These are phyloP conservation scores for Craterocephalus amniculus DNA, from an alignment of 2,797 vertebrate species.

Conservation along the genomic window DNA sequence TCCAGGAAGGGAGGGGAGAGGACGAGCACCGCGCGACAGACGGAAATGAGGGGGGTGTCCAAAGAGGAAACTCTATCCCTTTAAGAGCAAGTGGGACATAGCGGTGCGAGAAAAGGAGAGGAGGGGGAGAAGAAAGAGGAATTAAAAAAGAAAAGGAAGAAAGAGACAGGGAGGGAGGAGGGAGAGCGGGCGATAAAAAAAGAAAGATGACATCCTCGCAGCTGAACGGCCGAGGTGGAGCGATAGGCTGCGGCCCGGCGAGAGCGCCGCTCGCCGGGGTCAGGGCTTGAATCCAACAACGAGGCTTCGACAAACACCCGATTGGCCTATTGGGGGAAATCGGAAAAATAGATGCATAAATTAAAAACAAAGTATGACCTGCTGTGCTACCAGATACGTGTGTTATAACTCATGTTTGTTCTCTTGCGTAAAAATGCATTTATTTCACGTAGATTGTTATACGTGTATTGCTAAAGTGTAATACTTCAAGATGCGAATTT, in stretches of 20 bases:
- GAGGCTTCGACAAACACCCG: slow-evolving; percentile 86
- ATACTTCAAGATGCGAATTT: slow-evolving; percentile 51
- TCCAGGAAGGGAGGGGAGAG: slow-evolving; percentile 43
- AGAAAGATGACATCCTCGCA: slow-evolving; percentile 88
- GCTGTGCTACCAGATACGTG: slow-evolving; percentile 69
- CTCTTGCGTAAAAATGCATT: slow-evolving; percentile 65
- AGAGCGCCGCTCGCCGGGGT: slow-evolving; percentile 79
- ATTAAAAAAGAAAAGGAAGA: slow-evolving; percentile 88
- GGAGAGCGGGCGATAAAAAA: slow-evolving; percentile 86
- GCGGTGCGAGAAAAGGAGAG: slow-evolving; percentile 85
- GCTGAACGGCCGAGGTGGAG: slow-evolving; percentile 85
- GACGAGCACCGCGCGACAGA: slow-evolving; percentile 55
- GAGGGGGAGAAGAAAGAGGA: slow-evolving; percentile 88
- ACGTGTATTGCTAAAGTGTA: slow-evolving; percentile 56
- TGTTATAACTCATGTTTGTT: slow-evolving; percentile 68
- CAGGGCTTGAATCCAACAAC: slow-evolving; percentile 83
- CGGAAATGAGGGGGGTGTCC: slow-evolving; percentile 77
- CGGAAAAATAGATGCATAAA: slow-evolving; percentile 79
- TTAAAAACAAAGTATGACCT: slow-evolving; percentile 79
- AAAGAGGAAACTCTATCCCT: slow-evolving; percentile 77
- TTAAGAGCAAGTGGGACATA: slow-evolving; percentile 87
- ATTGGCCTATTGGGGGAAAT: slow-evolving; percentile 79
- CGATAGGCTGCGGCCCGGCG: slow-evolving; percentile 83
- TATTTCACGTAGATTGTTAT: slow-evolving; percentile 56
- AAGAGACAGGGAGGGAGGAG: slow-evolving; percentile 84